Evolutionary conservation across 1,140 invertebrate species (phyloP).

Genomic region (Nasonia longicornis): DNA sequence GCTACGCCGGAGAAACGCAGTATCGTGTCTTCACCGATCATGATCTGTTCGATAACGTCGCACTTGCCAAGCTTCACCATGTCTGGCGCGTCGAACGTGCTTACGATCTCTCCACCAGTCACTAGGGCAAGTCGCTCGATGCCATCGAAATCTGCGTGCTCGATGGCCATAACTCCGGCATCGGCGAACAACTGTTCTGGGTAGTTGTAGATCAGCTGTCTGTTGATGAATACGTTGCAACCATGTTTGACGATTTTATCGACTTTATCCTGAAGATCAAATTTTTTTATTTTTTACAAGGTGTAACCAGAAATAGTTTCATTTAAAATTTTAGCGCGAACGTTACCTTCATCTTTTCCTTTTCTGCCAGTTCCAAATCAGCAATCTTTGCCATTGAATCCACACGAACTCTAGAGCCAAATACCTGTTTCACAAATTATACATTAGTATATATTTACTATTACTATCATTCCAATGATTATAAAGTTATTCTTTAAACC

Average conservation of each 20-base stretch:
- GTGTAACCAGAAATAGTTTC: not conserved
- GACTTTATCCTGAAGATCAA: constrained; percentile 83
- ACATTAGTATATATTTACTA: constrained; percentile 48
- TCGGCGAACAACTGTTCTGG: constrained; percentile 99
- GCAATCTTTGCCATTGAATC: constrained; percentile 99
- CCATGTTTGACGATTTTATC: constrained; percentile 96
- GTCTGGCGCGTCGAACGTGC: constrained; percentile 96
- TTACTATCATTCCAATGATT: constrained; percentile 1
- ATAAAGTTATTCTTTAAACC: constrained; percentile 60
- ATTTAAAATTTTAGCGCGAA: not conserved
- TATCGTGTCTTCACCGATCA: constrained; percentile 98
- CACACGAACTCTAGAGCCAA: constrained; percentile 96
- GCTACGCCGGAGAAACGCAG: constrained; percentile 95
- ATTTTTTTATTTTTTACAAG: not conserved
- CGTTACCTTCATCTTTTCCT: constrained; percentile 95
- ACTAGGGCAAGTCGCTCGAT: constrained; percentile 97
- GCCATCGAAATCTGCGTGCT: constrained; percentile 99
- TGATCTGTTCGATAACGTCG: constrained; percentile 95
- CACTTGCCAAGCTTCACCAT: constrained; percentile 94
- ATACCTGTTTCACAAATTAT: constrained; percentile 72
- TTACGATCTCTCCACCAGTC: constrained; percentile 98
- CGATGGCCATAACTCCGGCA: constrained; percentile 98
- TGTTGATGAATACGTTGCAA: constrained; percentile 99
- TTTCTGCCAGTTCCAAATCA: constrained; percentile 97
- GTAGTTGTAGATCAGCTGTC: constrained; percentile 99